Percentiles rank a stretch among this genome's conserved stretches.
phyloP scores from a whole-genome alignment of 2,888 invertebrate species.

The Agrypnus murinus region DNA sequence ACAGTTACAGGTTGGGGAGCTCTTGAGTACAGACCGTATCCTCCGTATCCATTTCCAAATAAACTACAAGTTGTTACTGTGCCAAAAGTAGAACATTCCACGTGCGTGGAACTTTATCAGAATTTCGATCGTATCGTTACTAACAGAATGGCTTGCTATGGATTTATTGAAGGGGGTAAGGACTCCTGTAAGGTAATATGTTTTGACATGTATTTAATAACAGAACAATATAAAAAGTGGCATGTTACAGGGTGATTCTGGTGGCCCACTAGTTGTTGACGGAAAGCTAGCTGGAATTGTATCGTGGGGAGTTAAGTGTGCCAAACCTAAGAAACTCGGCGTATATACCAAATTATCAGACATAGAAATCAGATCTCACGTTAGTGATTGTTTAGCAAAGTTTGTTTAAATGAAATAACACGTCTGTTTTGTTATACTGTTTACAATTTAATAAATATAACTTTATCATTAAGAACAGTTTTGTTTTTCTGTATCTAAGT shows the following conservation, averaged over 20 bases:
- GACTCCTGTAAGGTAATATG: slow-evolving; percentile 36
- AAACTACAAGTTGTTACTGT: slow-evolving; percentile 20
- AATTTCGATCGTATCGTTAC: neutral
- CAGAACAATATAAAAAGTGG: too few species aligned
- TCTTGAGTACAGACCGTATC: too few species aligned
- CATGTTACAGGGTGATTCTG: neutral
- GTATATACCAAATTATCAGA: neutral
- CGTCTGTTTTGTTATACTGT: too few species aligned
- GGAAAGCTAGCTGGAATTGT: slow-evolving; percentile 9
- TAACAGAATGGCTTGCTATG: slow-evolving; percentile 18
- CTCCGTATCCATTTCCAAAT: neutral
- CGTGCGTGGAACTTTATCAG: neutral
- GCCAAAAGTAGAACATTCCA: neutral
- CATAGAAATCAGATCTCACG: neutral
- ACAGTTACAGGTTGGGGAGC: slow-evolving; percentile 35
- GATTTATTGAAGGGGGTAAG: slow-evolving; percentile 19
- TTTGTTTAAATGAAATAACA: too few species aligned
- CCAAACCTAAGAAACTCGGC: neutral
- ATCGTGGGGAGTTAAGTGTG: neutral
- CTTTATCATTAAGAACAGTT: too few species aligned
- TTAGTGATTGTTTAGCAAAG: neutral
- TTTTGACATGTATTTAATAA: too few species aligned
- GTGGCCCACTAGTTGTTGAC: neutral
- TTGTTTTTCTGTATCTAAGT: too few species aligned
- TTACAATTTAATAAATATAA: too few species aligned